phyloP scores from a whole-genome alignment of 1,140 invertebrate genomes.

The Diachasma alloeum region DNA sequence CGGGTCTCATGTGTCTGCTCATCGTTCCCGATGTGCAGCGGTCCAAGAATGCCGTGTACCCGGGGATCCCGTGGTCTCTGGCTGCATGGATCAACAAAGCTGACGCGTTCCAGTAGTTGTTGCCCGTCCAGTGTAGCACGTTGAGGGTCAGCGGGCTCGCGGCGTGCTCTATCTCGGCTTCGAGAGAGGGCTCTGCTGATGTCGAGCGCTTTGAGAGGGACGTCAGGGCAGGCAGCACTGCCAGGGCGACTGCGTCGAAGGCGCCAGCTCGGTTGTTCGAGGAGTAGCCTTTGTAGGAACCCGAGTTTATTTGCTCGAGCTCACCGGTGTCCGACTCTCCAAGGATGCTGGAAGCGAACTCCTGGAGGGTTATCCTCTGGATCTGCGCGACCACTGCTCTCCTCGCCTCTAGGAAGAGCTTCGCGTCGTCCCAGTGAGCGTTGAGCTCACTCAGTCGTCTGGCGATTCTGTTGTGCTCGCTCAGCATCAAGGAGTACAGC shows the following conservation, averaged over 20 bases:
- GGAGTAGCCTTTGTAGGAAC: slow-evolving; percentile 80
- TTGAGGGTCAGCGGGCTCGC: slow-evolving; percentile 58
- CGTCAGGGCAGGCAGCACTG: slow-evolving; percentile 78
- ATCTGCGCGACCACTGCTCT: slow-evolving; percentile 80
- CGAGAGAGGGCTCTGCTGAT: slow-evolving; percentile 44
- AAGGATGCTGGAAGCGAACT: slow-evolving; percentile 83
- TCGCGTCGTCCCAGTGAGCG: slow-evolving; percentile 85
- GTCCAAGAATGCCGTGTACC: slow-evolving; percentile 80
- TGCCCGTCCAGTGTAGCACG: slow-evolving; percentile 38
- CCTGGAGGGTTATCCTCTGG: slow-evolving; percentile 88
- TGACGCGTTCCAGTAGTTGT: slow-evolving; percentile 60
- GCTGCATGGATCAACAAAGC: slow-evolving; percentile 72
- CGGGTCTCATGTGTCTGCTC: slow-evolving; percentile 68
- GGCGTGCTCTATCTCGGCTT: slow-evolving; percentile 33
- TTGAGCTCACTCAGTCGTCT: slow-evolving; percentile 77
- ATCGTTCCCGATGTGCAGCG: slow-evolving; percentile 77
- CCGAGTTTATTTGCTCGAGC: slow-evolving; percentile 72
- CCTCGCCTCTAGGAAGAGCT: slow-evolving; percentile 80
- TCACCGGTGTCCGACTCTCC: slow-evolving; percentile 75
- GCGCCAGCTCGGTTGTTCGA: slow-evolving; percentile 80
- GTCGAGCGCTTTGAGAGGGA: slow-evolving; percentile 69
- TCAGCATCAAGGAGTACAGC: slow-evolving; percentile 75
- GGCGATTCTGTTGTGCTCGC: slow-evolving; percentile 87
- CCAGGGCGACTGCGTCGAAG: slow-evolving; percentile 77
- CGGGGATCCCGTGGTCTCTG: slow-evolving; percentile 90